phyloP scores from a whole-genome alignment of 2,113 vertebrate genomes.

The Dasyprocta punctata region DNA sequence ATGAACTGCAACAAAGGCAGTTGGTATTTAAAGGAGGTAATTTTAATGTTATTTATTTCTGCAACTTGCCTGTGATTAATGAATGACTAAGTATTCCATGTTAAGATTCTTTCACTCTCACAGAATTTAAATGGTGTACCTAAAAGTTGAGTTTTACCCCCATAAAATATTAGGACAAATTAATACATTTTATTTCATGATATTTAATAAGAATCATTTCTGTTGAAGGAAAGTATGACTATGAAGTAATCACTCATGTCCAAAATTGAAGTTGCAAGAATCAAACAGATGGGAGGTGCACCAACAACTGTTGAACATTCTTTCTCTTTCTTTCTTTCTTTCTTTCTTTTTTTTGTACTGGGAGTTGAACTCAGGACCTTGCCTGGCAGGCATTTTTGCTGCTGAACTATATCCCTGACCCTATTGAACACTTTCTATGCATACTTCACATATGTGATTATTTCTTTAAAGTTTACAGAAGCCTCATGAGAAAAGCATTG shows the following conservation, averaged over 20 bases:
- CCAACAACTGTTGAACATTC: background rate
- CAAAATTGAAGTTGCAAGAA: background rate
- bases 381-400: too few species aligned
- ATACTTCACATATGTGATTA: background rate
- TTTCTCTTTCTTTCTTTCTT: too few species aligned
- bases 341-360: too few species aligned
- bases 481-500: background rate
- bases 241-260: background rate
- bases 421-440: background rate
- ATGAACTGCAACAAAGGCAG: background rate
- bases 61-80: background rate
- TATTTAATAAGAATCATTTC: background rate
- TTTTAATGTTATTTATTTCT: conserved; percentile 26
- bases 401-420: too few species aligned
- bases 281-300: background rate
- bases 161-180: background rate
- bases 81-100: background rate
- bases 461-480: background rate
- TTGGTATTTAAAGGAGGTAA: background rate
- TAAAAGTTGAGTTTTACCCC: background rate
- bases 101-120: background rate
- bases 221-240: conserved; percentile 1
- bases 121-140: background rate
- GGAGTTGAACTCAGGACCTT: too few species aligned
- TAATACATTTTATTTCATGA: conserved; percentile 4